phyloP scores from a whole-genome alignment of 2,113 vertebrate genomes.

The Tetrao urogallus region DNA sequence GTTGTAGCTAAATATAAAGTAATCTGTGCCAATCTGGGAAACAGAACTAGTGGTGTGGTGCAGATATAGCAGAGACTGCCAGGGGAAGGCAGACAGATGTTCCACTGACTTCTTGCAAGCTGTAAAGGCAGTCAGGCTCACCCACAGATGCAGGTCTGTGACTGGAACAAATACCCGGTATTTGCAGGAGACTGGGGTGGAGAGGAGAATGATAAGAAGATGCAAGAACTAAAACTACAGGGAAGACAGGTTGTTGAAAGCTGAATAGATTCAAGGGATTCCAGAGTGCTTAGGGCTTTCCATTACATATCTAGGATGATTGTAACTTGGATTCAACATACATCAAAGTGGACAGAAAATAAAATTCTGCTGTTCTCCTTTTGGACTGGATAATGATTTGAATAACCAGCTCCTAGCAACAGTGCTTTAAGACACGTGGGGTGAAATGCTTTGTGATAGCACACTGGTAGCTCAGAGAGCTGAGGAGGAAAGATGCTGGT shows the following conservation, averaged over 20 bases:
- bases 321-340: background rate
- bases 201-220: background rate
- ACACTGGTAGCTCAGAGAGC: background rate
- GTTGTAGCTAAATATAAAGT: constrained; percentile 31
- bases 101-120: background rate
- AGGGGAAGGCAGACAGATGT: background rate
- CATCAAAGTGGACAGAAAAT: background rate
- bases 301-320: background rate
- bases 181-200: background rate
- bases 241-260: background rate
- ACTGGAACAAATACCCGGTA: background rate
- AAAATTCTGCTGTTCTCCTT: background rate
- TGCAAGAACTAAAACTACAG: background rate
- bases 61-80: background rate
- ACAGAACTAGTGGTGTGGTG: background rate
- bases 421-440: background rate
- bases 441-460: background rate
- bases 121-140: background rate
- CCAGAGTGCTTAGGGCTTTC: background rate
- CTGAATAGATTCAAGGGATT: background rate
- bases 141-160: background rate
- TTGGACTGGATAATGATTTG: background rate
- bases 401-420: background rate
- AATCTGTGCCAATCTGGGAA: constrained; percentile 12
- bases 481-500: background rate